phyloP scores from a whole-genome alignment of 2,113 vertebrate species.

The Cebidichthys violaceus region DNA sequence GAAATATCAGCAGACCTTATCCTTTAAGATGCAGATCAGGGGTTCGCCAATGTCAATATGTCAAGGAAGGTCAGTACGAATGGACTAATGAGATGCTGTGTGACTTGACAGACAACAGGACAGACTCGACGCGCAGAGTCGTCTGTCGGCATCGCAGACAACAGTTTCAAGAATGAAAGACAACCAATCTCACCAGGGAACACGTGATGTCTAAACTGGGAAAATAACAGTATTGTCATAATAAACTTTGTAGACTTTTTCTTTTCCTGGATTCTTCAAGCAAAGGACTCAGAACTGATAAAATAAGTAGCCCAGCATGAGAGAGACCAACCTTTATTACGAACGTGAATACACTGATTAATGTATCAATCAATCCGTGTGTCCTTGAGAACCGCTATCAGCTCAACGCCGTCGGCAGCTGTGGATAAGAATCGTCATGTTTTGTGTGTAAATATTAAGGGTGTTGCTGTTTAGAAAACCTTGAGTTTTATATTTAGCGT shows the following conservation, averaged over 20 bases:
- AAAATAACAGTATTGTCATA: slow-evolving; percentile 21
- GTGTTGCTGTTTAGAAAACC: slow-evolving; percentile 19
- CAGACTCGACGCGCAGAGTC: slow-evolving; percentile 8
- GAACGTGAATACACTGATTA: slow-evolving; percentile 26
- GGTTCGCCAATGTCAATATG: not conserved
- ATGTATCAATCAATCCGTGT: slow-evolving; percentile 8
- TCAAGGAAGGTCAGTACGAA: not conserved
- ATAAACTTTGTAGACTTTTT: slow-evolving; percentile 25
- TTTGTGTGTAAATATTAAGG: slow-evolving; percentile 30
- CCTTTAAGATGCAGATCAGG: not conserved
- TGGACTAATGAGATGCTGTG: slow-evolving; percentile 33
- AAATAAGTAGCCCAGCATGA: slow-evolving; percentile 19
- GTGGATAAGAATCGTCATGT: slow-evolving; percentile 37
- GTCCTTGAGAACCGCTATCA: slow-evolving; percentile 50
- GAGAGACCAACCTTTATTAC: slow-evolving; percentile 23
- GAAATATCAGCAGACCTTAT: not conserved
- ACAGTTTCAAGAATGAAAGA: slow-evolving; percentile 19
- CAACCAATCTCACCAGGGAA: slow-evolving; percentile 8
- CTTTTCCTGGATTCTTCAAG: slow-evolving; percentile 44
- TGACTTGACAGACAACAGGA: not conserved
- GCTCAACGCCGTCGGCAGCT: slow-evolving; percentile 9
- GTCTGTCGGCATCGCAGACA: slow-evolving; percentile 12
- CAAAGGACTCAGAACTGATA: slow-evolving; percentile 25
- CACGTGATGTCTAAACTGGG: slow-evolving; percentile 4
- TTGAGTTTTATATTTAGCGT: slow-evolving; percentile 30